Percentiles rank a stretch among this genome's conserved stretches.
phyloP scores from a whole-genome alignment of 2,797 vertebrate species.

The Australoheros facetus region DNA sequence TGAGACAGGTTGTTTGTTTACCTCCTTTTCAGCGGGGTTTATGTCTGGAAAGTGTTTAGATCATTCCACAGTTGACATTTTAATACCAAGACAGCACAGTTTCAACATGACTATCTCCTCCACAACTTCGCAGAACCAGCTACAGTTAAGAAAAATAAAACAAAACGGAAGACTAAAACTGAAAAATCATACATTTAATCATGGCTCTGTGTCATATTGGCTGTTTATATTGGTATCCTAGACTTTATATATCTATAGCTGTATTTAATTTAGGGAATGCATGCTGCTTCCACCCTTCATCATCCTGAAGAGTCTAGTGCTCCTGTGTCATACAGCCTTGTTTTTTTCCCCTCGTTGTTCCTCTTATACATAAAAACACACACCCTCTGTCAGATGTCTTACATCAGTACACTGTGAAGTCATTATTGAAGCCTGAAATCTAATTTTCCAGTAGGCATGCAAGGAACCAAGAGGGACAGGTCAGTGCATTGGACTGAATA shows the following conservation, averaged over 20 bases:
- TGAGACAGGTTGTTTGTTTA: slow-evolving; percentile 41
- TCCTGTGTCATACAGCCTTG: neutral
- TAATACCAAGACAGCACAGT: slow-evolving; percentile 18
- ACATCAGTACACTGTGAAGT: slow-evolving; percentile 55
- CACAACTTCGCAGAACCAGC: slow-evolving; percentile 14
- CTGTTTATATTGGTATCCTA: neutral
- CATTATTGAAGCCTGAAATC: slow-evolving; percentile 65
- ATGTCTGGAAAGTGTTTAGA: slow-evolving; percentile 42
- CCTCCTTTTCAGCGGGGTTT: slow-evolving; percentile 28
- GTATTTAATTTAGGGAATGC: neutral
- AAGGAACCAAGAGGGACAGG: slow-evolving; percentile 7
- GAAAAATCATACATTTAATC: slow-evolving; percentile 11
- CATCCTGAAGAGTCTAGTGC: neutral
- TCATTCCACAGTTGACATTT: slow-evolving; percentile 34
- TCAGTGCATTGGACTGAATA: slow-evolving; percentile 38
- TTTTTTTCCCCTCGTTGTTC: neutral
- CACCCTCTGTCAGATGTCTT: neutral
- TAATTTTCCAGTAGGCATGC: slow-evolving; percentile 55
- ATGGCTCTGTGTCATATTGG: neutral
- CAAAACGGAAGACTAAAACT: neutral
- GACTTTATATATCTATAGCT: neutral
- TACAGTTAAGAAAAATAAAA: neutral
- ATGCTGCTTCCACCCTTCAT: neutral
- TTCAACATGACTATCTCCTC: neutral
- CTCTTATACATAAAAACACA: slow-evolving; percentile 10